A percentile compares a stretch with the other conserved stretches of the same genome.
These are phyloP conservation scores for Drosophila rufa DNA, from an alignment of 1,140 invertebrate genomes.

Conservation along the genomic window DNA sequence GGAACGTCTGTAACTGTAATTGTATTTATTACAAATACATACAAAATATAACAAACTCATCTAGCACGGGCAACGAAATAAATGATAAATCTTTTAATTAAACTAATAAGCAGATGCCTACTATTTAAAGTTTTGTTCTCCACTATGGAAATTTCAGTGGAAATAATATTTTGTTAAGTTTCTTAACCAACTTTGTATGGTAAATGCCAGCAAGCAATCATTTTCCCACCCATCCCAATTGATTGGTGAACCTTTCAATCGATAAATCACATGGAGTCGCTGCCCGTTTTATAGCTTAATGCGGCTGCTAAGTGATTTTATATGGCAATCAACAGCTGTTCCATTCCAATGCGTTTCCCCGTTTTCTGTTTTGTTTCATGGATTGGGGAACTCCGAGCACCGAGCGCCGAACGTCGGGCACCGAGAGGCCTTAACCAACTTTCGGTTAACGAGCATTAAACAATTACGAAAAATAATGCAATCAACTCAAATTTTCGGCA, in stretches of 20 bases:
- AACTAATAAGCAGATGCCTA: too few relatives aligned
- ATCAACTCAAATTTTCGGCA: slow-evolving; percentile 51
- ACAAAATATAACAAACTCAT: not conserved
- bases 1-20: not conserved
- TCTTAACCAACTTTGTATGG: not conserved
- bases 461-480: slow-evolving; percentile 53
- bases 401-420: not conserved
- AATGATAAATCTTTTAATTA: too few relatives aligned
- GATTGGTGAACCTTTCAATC: slow-evolving; percentile 8
- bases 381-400: slow-evolving; percentile 16
- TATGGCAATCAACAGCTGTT: slow-evolving; percentile 44
- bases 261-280: slow-evolving; percentile 18
- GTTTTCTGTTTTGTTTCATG: slow-evolving; percentile 11
- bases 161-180: not conserved
- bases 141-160: not conserved
- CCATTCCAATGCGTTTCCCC: slow-evolving; percentile 31
- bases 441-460: slow-evolving; percentile 52
- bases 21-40: not conserved
- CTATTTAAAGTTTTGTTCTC: too few relatives aligned
- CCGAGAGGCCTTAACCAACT: slow-evolving; percentile 41
- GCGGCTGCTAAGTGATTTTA: slow-evolving; percentile 41
- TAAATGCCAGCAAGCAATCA: not conserved
- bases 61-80: too few relatives aligned
- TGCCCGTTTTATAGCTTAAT: slow-evolving; percentile 36
- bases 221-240: not conserved